Evolutionary conservation across 2,888 invertebrate genomes (phyloP), one percentile per base, ranked within the genome.

Genomic region (Subacronicta megacephala): DNA sequence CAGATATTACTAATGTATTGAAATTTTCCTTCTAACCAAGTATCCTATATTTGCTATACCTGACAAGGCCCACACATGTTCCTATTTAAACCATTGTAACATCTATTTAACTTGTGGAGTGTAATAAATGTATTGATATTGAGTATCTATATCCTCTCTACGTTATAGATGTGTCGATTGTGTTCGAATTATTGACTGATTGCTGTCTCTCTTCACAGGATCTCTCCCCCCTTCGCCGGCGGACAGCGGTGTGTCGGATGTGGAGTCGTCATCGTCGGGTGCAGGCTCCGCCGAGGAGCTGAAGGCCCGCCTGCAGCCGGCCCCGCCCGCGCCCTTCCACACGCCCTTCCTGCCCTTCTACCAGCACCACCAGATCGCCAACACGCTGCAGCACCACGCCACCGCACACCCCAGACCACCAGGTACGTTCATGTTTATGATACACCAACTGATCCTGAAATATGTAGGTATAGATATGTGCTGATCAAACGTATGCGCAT

Each of bases 201-300:
- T 7, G 3, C 0, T 13, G 17, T 37, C 3, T 54, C 38, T 41
- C 1, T 66, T 20, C 81, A 1, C 95, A 97, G 99, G 98, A 90
- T 99, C 99, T 81, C 96, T 99, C 87, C 99, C 99, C 68, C 99
- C 99, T 51, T 99, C 98, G 90, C 99, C 99, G 68, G 99, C 99
- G 50, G 99, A 99, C 95, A 98, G 98, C 88, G 99, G 99, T 65
- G 99, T 99, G 49, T 98, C 98, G 58, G 99, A 99, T 93, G 98
- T 99, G 81, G 99, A 99, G 94, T 98, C 98, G 77, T 98, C 98
- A 70, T 98, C 98, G 78, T 96, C 96, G 38, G 96, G 97, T 64
- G 97, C 96, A 7, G 96, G 96, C 52, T 96, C 95, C 17, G 96
- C 96, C 61, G 97, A 98, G 90, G 98, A 98, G 92, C 95, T 98